Evolutionary conservation across 2,888 invertebrate genomes (phyloP), one percentile per base, ranked within the genome.

Genomic region (Drosophila melanosoma): DNA sequence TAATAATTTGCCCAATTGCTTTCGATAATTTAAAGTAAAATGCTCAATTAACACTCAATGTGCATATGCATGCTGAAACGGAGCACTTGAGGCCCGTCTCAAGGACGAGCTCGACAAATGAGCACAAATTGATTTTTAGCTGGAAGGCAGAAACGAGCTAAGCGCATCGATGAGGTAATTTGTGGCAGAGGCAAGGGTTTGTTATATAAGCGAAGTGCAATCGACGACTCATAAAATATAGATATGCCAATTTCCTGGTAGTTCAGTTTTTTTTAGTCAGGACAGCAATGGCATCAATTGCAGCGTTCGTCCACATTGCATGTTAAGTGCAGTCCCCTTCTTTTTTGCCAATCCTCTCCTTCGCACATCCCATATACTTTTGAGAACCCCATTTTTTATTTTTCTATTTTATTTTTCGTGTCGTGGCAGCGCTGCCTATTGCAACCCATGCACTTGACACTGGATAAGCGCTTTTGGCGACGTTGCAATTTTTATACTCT

Each of bases 371-470:
- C 38, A 15, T 11, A 12, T 3, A 23, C 17, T 11, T n/a, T 57
- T 8, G 29, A 20, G 15, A 45, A 15, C 4, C 17, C 33, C 12
- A 49, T 35, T 51, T 54, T 23, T 12, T 15, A 20, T 20, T 45
- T 20, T 45, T n/a, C 10, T 15, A 23, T 8, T 4, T 23, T 23
- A 17, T 2, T 38, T 17, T 17, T 38, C 26, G 38, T 40, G 59
- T 23, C 74, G 63, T 48, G 40, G 57, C 65, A 40, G 40, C 70
- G 48, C 49, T 35, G 60, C 66, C 71, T 38, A 77, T 71, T 72
- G 66, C 72, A 40, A 40, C 67, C 54, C 68, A 69, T 87, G 87
- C 83, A 89, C 86, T 86, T 86, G 86, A 87, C 89, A 86, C 89
- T 86, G 81, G 69, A 61, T 69, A 64, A 70, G 57, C 69, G 60